These are phyloP conservation scores for Dryadula phaetusa DNA, from an alignment of 2,888 invertebrate genomes.

Conservation along the genomic window DNA sequence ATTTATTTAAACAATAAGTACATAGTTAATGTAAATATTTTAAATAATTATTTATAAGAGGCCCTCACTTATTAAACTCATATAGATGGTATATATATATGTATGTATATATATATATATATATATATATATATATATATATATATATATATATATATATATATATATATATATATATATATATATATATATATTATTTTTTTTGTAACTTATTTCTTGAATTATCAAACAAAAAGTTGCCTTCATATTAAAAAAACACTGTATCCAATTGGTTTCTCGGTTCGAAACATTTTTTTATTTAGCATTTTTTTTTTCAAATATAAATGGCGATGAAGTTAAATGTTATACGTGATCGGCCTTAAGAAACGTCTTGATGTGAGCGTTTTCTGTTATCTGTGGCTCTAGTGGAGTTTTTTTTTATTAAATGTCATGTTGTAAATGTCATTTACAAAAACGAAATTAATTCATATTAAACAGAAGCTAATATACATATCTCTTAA, in stretches of 20 bases:
- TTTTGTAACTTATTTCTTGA: neutral
- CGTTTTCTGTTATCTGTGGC: slow-evolving; percentile 22
- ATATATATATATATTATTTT: no score
- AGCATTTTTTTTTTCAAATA: neutral
- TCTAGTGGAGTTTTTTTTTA: no score
- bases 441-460: no score
- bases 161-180: no score
- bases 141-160: no score
- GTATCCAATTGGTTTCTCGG: neutral
- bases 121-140: no score
- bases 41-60: slow-evolving; percentile 35
- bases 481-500: slow-evolving; percentile 14
- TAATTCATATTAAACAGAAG: slow-evolving; percentile 1
- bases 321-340: slow-evolving; percentile 9
- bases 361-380: slow-evolving; percentile 16
- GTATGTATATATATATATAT: no score
- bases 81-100: slow-evolving; percentile 5
- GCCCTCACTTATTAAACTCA: slow-evolving; percentile 4
- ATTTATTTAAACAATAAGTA: slow-evolving; percentile 35
- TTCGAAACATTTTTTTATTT: neutral
- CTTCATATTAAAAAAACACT: neutral
- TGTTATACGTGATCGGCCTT: slow-evolving; percentile 14
- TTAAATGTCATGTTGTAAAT: no score
- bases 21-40: slow-evolving; percentile 37
- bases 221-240: neutral